A percentile compares a stretch with the other conserved stretches of the same genome.
Conservation (phyloP, 2,888 invertebrate genomes). For the Machimus rusticus region DNA sequence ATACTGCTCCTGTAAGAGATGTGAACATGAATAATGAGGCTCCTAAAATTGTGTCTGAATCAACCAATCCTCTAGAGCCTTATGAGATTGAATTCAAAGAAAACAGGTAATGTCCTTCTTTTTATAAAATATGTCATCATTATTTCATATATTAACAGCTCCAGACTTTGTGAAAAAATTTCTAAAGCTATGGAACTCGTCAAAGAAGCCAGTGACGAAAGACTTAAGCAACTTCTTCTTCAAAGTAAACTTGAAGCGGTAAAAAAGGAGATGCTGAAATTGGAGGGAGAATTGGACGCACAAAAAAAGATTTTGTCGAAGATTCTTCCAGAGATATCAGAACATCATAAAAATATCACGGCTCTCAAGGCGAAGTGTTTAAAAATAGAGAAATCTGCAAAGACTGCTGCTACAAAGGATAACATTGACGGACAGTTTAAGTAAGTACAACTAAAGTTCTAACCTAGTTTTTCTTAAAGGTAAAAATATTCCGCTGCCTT, state of each 20-base stretch:
- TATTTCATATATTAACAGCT: slow-evolving; percentile 48
- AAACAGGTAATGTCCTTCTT: slow-evolving; percentile 9
- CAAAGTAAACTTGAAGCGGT: slow-evolving; percentile 56
- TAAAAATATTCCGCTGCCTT: not conserved
- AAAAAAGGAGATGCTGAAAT: slow-evolving; percentile 53
- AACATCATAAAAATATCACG: slow-evolving; percentile 56
- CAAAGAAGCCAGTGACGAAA: slow-evolving; percentile 55
- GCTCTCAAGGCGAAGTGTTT: slow-evolving; percentile 55
- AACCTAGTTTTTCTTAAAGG: not conserved
- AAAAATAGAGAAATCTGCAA: slow-evolving; percentile 55
- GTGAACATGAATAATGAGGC: not conserved
- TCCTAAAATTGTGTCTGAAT: not conserved
- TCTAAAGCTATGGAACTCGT: slow-evolving; percentile 58
- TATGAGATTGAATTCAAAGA: slow-evolving; percentile 16
- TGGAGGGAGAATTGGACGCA: slow-evolving; percentile 53
- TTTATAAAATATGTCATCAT: not conserved
- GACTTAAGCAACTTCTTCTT: slow-evolving; percentile 54
- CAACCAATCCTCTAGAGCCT: not conserved
- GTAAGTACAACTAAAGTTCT: slow-evolving; percentile 46
- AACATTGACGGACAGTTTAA: slow-evolving; percentile 53
- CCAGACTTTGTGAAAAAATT: slow-evolving; percentile 56
- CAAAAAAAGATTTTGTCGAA: slow-evolving; percentile 56
- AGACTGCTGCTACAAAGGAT: slow-evolving; percentile 52
- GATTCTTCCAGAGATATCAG: slow-evolving; percentile 58
- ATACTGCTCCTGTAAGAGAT: not conserved